Base-by-base conservation (phyloP, 2,888 invertebrate genomes). In the Drosophila siamana region DNA sequence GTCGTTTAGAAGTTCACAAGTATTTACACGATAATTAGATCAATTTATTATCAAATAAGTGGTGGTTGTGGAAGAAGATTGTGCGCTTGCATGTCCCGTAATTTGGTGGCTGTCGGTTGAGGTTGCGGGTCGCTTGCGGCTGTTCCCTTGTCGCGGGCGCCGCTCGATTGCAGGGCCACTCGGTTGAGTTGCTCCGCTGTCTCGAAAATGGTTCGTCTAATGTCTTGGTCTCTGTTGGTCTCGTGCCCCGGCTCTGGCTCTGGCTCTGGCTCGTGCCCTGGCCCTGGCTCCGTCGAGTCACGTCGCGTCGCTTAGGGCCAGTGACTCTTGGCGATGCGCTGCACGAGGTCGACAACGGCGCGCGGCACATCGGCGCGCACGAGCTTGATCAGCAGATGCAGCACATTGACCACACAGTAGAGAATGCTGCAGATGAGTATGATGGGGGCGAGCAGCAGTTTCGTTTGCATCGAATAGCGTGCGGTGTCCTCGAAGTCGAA, bases 371-470 rank as follows among this genome's bases (percentile, higher is more conserved):
- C 81, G 11, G 78, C 56, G 13, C 85, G 82, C 6, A 80, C 78
- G 51, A 83, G 22, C 16, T 81, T 71, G 33, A 78, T 67, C 43
- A 71, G 7, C 38, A 72, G 41, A 33, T 86, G 77, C 11, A 90
- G 63, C 3, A 85, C 33, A 4, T 73, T 74, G 44, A 85, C 68
- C 36, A 83, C 55, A 41, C 69, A 74, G 48, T 86, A 89, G 9
- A 89, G 55, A 1, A 86, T n/a, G 30, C 73, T 73, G 41, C 76
- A 76, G 6, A 64, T 28, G 9, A 80, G 24, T 52, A 86, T 74
- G 6, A 90, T 22, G 3, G 90, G 90, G 1, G 85, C 54, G 43
- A 90, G 44, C 0, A 89, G 4, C 15, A 91, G 51, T 44, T 91
- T 90, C 4, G 75, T 78, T 36, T 78, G 80, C 28, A 69, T 33